Base-by-base conservation (phyloP, 2,797 vertebrate genomes). In the Emys orbicularis region DNA sequence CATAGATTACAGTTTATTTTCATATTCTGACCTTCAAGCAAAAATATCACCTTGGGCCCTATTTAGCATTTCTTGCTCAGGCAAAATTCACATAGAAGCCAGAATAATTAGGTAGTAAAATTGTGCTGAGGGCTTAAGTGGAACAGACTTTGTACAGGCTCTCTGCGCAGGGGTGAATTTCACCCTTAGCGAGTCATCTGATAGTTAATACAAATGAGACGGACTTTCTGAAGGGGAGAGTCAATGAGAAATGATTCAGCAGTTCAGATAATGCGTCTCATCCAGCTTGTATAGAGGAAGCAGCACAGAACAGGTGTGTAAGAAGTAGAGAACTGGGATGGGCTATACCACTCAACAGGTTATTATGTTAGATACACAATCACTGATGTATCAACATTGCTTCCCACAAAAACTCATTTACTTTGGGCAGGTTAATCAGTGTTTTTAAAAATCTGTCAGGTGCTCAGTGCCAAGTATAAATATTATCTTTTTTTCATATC, bases 331-430 rank as follows among this genome's bases (percentile, higher is more conserved):
- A 68, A 31, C 29, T 41, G 34, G 54, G 88, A 79, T 3, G 8
- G 27, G 65, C 31, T 11, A 0, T 8, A 23, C 44, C 89, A 7
- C 12, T 88, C 34, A 81, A 15, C 19, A 92, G 74, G 74, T 59
- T 91, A 21, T 34, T 80, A 12, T 5, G 31, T 53, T 52, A 52
- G 21, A 84, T 41, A 25, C 74, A 34, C 3, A 57, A 13, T 57
- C 54, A 5, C n/a, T 27, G 31, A 88, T 91, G 82, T 86, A 68
- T 52, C 50, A 95, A 81, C 89, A 81, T 2, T 87, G 34, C n/a
- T n/a, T 76, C 16, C 65, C 68, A 16, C 0, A 74, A 12, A 6
- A 87, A 89, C 61, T 92, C 10, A 27, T 5, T 85, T 21, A 25
- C 61, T 87, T 89, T 87, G 18, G 0, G 41, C 80, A 56, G 31